Conservation (phyloP, 1,140 invertebrate species). For the Zelostemma sp. region DNA sequence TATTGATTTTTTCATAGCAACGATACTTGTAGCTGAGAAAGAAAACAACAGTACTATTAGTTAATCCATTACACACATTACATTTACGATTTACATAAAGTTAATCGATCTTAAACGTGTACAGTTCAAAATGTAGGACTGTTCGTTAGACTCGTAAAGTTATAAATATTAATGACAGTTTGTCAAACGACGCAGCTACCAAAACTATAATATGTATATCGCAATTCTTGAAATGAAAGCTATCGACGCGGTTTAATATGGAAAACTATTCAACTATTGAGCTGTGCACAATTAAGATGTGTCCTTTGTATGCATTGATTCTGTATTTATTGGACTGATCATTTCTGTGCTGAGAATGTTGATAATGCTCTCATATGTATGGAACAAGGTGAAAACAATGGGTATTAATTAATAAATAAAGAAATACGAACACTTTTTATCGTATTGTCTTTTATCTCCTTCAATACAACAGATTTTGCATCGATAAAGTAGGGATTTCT, state of each 20-base stretch:
- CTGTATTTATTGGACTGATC: conserved; percentile 17
- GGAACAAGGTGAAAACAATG: conserved; percentile 12
- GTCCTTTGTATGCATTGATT: conserved; percentile 15
- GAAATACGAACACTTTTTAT: conserved; percentile 8
- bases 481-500: too few relatives aligned
- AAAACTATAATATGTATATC: neutral
- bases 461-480: too few relatives aligned
- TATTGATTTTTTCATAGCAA: conserved; percentile 11
- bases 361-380: conserved; percentile 16
- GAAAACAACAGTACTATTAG: conserved; percentile 16
- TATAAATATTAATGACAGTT: neutral
- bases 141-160: conserved; percentile 1
- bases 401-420: conserved; percentile 16
- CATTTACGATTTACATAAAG: conserved; percentile 13
- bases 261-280: conserved; percentile 3
- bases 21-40: conserved; percentile 7
- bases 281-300: conserved; percentile 18
- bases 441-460: neutral
- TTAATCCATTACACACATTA: conserved; percentile 22
- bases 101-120: conserved; percentile 17
- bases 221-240: neutral
- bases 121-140: conserved; percentile 10
- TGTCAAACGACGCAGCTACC: neutral
- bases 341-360: conserved; percentile 18
- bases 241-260: neutral